These are phyloP conservation scores for Ostrea denselamellosa DNA, from an alignment of 1,140 invertebrate genomes.

Conservation along the genomic window DNA sequence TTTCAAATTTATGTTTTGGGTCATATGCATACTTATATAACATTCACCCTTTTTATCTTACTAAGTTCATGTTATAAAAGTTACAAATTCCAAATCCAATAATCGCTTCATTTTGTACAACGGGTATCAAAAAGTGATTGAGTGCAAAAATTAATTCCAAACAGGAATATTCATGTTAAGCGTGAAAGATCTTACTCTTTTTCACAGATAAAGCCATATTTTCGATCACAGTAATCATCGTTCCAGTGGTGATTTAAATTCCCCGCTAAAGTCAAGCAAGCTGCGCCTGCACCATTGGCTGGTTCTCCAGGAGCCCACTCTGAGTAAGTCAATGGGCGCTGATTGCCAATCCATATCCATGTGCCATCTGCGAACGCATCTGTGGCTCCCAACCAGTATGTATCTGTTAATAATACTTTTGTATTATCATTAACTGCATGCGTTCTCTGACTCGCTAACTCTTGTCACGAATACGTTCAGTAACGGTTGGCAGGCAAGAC, in stretches of 20 bases:
- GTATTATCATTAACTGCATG: too few relatives aligned
- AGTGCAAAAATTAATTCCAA: too few relatives aligned
- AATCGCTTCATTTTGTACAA: too few relatives aligned
- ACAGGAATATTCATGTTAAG: background rate
- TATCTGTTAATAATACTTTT: background rate
- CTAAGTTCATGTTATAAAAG: too few relatives aligned
- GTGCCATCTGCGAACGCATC: background rate
- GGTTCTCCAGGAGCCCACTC: background rate
- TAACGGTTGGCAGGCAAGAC: background rate
- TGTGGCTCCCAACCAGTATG: background rate
- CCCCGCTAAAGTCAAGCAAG: background rate
- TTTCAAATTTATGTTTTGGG: background rate
- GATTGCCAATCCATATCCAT: background rate
- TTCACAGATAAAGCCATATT: background rate
- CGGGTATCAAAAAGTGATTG: background rate
- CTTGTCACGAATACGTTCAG: too few relatives aligned
- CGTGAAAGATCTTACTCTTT: background rate
- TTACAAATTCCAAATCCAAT: too few relatives aligned
- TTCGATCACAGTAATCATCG: background rate
- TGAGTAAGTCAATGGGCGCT: background rate
- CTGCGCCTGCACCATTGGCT: background rate
- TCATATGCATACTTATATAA: background rate
- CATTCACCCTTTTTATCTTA: too few relatives aligned
- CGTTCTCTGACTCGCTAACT: too few relatives aligned
- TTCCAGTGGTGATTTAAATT: conserved; percentile 5